Evolutionary conservation across 1,140 invertebrate genomes (phyloP), one percentile per base, ranked within the genome.

Genomic region (Samia ricini): DNA sequence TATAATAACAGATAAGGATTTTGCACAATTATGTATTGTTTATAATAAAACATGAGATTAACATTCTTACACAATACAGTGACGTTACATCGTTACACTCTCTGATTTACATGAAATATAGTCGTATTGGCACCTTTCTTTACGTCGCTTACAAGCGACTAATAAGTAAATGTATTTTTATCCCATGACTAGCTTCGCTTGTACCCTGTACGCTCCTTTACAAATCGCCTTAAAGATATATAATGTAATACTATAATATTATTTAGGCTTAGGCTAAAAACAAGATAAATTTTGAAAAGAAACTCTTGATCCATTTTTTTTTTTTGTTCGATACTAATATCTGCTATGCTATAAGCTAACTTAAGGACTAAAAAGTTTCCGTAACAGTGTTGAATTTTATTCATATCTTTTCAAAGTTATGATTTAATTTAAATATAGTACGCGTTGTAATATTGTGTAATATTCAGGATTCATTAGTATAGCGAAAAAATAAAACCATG

Each of bases 181-280:
- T 19, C 29, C 26, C 36, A 56, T 61, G 52, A 56, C 60, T 61
- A 61, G 52, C 51, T 61, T 48, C 29, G 42, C 57, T 36, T 54
- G 50, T 67, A 71, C 69, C 69, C 69, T 71, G 69, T 71, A 64
- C 51, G 22, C 60, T 60, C 57, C 55, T 61, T 55, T 64, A 64
- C 56, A 60, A 62, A 18, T 51, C 68, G 59, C 58, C 64, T 60
- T 60, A 64, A 59, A 59, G 57, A 59, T 24, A 59, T 18, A 42
- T 42, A n/a, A n/a, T n/a, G n/a, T 42, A 42, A 52, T 20, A 52
- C 19, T 18, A 18, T 22, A 56, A 8, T 12, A 22, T 52, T 52
- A 42, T 15, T 15, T 15, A n/a, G n/a, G 1, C 26, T 15, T 42
- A 42, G 1, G 10, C 8, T 15, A 42, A 42, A 15, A 15, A 42